These are phyloP conservation scores for Pyrrhura leucotis DNA, from an alignment of 2,797 vertebrate species.

Conservation along the genomic window DNA sequence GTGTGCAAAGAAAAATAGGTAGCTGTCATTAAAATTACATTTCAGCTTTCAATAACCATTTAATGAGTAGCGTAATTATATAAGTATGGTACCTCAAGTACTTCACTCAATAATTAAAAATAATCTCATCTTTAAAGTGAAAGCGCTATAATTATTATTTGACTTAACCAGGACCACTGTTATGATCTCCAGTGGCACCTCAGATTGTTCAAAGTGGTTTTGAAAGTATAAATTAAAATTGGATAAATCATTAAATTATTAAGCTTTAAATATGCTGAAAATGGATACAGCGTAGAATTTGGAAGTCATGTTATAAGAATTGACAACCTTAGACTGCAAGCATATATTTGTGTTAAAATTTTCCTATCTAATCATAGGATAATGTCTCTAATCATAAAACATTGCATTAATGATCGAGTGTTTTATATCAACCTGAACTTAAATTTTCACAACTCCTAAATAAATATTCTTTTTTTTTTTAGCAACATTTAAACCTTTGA, in stretches of 20 bases:
- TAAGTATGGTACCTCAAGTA: conserved; percentile 78
- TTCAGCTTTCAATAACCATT: conserved; percentile 80
- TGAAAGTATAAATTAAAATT: conserved; percentile 78
- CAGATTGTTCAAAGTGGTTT: conserved; percentile 70
- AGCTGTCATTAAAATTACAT: conserved; percentile 80
- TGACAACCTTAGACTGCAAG: conserved; percentile 63
- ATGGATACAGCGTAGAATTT: conserved; percentile 67
- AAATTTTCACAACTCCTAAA: conserved; percentile 24
- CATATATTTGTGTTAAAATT: conserved; percentile 58
- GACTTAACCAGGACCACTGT: conserved; percentile 78
- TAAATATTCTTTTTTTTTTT: neutral
- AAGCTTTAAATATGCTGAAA: conserved; percentile 74
- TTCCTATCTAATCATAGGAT: neutral
- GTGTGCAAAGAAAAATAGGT: conserved; percentile 79
- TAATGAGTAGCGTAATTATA: conserved; percentile 80
- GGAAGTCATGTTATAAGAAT: conserved; percentile 61
- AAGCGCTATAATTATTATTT: conserved; percentile 79
- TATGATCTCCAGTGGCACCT: conserved; percentile 77
- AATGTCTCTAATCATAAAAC: conserved; percentile 61
- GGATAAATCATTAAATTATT: conserved; percentile 79
- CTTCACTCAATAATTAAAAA: conserved; percentile 82
- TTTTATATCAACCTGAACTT: conserved; percentile 44
- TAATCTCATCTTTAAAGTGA: conserved; percentile 81
- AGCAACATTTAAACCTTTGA: conserved; percentile 17
- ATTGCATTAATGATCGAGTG: neutral